These are phyloP conservation scores for Noturus placidus DNA, from an alignment of 2,113 vertebrate genomes.

Conservation along the genomic window DNA sequence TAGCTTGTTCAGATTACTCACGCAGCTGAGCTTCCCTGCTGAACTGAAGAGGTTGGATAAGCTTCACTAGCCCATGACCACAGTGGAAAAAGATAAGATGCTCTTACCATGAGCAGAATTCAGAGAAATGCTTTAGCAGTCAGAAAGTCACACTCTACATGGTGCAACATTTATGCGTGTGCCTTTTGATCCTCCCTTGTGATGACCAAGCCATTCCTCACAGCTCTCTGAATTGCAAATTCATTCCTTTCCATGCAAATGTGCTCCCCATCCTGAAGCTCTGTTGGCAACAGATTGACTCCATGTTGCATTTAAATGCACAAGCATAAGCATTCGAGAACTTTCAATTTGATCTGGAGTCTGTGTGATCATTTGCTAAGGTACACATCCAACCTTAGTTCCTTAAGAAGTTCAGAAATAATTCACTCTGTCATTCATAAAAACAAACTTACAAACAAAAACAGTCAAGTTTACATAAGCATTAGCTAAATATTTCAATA, in stretches of 20 bases:
- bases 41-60: conserved; percentile 22
- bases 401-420: not conserved
- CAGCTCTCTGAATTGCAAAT: conserved; percentile 44
- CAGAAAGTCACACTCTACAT: not conserved
- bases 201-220: not conserved
- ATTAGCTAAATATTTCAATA: not conserved
- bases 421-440: not conserved
- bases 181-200: not conserved
- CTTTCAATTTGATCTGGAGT: not conserved
- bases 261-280: not conserved
- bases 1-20: conserved; percentile 14
- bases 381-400: not conserved
- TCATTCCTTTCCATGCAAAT: conserved; percentile 25
- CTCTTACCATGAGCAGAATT: conserved; percentile 5
- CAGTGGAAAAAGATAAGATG: not conserved
- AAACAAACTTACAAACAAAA: not conserved
- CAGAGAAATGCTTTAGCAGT: conserved; percentile 11
- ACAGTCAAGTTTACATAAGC: not conserved
- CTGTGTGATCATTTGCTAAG: not conserved
- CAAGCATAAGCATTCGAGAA: not conserved
- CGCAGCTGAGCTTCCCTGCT: conserved; percentile 1
- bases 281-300: not conserved
- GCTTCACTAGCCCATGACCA: conserved; percentile 5
- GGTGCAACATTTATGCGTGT: conserved; percentile 18
- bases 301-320: conserved; percentile 4